Evolutionary conservation across 2,797 vertebrate genomes (phyloP).

Genomic region (Gallinago nigripennis): DNA sequence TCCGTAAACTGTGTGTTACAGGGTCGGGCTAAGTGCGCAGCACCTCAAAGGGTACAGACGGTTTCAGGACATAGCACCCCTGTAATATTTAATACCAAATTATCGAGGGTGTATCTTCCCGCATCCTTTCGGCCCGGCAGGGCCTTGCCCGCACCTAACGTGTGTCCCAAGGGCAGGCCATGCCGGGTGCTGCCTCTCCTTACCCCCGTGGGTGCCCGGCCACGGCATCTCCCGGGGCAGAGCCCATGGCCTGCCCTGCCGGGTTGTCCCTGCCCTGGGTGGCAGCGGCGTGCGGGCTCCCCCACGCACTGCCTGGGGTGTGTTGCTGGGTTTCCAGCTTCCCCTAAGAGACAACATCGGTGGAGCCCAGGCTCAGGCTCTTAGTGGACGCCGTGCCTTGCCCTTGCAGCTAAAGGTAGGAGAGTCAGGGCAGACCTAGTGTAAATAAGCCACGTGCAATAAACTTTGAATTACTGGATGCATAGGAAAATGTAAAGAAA

Average conservation of each 20-base stretch:
- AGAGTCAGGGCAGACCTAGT: neutral
- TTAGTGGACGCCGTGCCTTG: rapidly evolving
- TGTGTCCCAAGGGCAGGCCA: rapidly evolving
- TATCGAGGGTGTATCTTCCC: neutral
- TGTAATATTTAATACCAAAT: neutral
- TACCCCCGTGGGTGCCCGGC: neutral
- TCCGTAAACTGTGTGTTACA: neutral
- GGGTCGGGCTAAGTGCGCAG: neutral
- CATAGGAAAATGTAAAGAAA: neutral
- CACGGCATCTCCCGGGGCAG: neutral
- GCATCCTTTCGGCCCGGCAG: rapidly evolving
- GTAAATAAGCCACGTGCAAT: neutral
- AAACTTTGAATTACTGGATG: neutral
- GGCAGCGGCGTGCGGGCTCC: rapidly evolving
- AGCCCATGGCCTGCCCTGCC: neutral
- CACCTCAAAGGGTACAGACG: neutral
- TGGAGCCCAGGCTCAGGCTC: neutral
- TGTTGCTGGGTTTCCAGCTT: neutral
- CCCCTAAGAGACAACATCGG: neutral
- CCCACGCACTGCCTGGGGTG: rapidly evolving
- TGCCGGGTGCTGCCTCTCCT: rapidly evolving
- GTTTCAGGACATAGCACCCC: neutral
- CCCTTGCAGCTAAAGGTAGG: neutral
- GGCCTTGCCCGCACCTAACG: rapidly evolving
- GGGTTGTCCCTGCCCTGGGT: neutral